Evolutionary conservation across 2,113 vertebrate species (phyloP), one percentile per base, ranked within the genome.

Genomic region (Pardalotus punctatus): DNA sequence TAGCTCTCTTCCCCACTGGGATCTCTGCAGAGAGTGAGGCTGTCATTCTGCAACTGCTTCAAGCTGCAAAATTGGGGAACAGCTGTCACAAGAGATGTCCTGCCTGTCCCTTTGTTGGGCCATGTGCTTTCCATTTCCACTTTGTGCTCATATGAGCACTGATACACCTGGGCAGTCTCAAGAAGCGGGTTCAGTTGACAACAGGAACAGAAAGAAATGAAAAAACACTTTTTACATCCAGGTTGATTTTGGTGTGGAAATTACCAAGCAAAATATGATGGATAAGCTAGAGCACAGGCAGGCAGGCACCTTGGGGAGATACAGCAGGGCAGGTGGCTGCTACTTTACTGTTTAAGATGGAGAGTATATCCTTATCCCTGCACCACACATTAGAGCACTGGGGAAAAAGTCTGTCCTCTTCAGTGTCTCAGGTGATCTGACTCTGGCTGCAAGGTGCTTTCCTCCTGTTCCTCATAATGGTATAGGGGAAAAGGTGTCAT

Each of bases 291-390:
- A 66, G 28, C 17, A 19, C 1, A 33, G 47, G 11, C 35, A 67
- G 60, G 18, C 22, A 60, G 33, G 35, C 35, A 64, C 0, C 21
- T 8, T 0, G 0, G 12, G 13, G 42, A 19, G 18, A 51, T 53
- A 31, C 27, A 88, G 43, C 23, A 47, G 57, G 40, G 14, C 45
- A 56, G 31, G 21, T 4, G 6, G 21, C 36, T 77, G 14, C 58
- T 47, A 5, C 16, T 48, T 56, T 33, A 12, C 18, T 81, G 8
- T 33, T 57, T 28, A 31, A 28, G 57, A 27, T 54, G 47, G 47
- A 62, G 28, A 35, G 17, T 42, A 2, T 25, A 16, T 9, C 35
- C 29, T n/a, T 24, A 47, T 4, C 10, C 33, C 17, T 36, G 43
- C 38, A 24, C 13, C 33, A 56, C 7, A 8, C 7, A 5, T 31